Evolutionary conservation across 2,888 invertebrate species (phyloP).

Genomic region (Buathra laborator): DNA sequence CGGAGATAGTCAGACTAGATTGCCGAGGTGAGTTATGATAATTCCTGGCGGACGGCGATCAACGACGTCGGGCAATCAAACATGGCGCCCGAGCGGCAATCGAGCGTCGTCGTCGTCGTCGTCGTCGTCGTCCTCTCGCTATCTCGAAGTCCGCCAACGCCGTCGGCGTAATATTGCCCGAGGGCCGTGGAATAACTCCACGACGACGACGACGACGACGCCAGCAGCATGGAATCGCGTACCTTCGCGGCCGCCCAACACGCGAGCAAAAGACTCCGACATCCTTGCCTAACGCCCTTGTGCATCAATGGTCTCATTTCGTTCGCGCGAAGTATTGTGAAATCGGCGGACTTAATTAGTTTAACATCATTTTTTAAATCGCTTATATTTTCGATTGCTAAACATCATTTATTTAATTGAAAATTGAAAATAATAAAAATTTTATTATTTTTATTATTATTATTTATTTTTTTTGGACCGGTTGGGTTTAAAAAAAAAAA

Average conservation of each 20-base stretch:
- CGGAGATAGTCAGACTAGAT: slow-evolving; percentile 62
- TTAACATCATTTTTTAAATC: background rate
- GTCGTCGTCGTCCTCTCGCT: slow-evolving; percentile 42
- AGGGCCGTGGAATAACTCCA: slow-evolving; percentile 67
- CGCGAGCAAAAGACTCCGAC: slow-evolving; percentile 26
- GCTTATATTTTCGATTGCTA: background rate
- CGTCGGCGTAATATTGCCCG: slow-evolving; percentile 71
- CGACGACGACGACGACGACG: slow-evolving; percentile 66
- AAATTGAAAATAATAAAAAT: background rate
- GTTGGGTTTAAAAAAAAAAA: too few relatives aligned
- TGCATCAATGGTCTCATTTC: slow-evolving; percentile 33
- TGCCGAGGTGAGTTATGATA: slow-evolving; percentile 80
- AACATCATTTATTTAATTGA: background rate
- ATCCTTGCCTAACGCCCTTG: slow-evolving; percentile 47
- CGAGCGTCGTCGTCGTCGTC: slow-evolving; percentile 72
- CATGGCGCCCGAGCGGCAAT: slow-evolving; percentile 81
- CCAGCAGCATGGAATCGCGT: slow-evolving; percentile 66
- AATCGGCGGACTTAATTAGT: slow-evolving; percentile 26
- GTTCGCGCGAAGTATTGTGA: background rate
- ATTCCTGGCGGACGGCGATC: slow-evolving; percentile 82
- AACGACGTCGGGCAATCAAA: slow-evolving; percentile 83
- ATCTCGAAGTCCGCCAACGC: slow-evolving; percentile 80
- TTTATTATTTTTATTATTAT: too few relatives aligned
- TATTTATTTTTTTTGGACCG: too few relatives aligned
- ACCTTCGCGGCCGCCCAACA: slow-evolving; percentile 47